A percentile compares a stretch with the other conserved stretches of the same genome.
Evolutionary conservation across 1,140 invertebrate species (phyloP).

Genomic region (Drosophila pseudoobscura): DNA sequence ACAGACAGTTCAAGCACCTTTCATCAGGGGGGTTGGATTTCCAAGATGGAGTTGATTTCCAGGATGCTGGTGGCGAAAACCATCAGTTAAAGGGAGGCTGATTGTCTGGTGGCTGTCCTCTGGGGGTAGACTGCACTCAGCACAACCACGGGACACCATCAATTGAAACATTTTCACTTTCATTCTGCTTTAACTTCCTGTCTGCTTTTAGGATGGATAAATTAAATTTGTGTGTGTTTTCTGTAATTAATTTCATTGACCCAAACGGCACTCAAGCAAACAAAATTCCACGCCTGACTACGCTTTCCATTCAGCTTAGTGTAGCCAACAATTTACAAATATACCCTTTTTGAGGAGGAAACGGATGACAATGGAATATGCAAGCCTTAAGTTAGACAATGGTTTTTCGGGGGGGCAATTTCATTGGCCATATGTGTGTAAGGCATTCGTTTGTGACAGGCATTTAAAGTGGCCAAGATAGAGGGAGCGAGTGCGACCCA

Average conservation of each 20-base stretch:
- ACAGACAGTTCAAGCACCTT: constrained; percentile 55
- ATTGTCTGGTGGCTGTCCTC: constrained; percentile 11
- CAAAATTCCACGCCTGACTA: constrained; percentile 41
- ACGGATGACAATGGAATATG: constrained; percentile 32
- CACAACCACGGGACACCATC: constrained; percentile 12
- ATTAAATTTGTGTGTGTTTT: constrained; percentile 41
- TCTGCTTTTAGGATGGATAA: constrained; percentile 45
- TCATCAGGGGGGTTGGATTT: neutral
- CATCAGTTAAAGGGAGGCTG: too few relatives aligned
- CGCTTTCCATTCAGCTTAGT: constrained; percentile 13
- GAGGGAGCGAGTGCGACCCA: constrained; percentile 15
- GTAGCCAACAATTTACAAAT: constrained; percentile 29
- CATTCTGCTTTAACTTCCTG: constrained; percentile 33
- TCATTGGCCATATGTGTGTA: constrained; percentile 2
- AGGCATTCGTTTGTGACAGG: constrained; percentile 48
- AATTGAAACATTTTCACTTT: constrained; percentile 44
- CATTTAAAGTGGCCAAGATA: constrained; percentile 53
- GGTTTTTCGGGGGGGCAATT: constrained; percentile 5
- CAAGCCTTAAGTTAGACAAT: constrained; percentile 34
- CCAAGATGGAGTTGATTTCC: neutral
- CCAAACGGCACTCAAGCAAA: constrained; percentile 28
- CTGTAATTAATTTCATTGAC: constrained; percentile 41
- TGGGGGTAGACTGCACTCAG: constrained; percentile 17
- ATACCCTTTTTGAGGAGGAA: constrained; percentile 47
- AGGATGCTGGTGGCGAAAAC: neutral